Conservation (phyloP, 2,113 vertebrate genomes). For the Carassius gibelio region DNA sequence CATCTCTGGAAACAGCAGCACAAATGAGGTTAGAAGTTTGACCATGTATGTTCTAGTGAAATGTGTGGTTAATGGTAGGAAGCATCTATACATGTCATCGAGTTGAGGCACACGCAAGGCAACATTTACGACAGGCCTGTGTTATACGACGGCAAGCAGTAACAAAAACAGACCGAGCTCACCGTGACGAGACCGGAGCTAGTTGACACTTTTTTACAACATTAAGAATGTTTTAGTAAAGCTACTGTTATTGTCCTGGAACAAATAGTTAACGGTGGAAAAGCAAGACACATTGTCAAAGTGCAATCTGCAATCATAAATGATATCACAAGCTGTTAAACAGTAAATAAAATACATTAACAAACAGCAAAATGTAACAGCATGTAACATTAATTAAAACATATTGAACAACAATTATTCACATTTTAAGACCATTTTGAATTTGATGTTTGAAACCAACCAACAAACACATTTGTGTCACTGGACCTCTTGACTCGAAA, state of each 20-base stretch:
- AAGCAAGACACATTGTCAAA: not conserved
- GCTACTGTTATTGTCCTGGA: not conserved
- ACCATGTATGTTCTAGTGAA: slow-evolving; percentile 60
- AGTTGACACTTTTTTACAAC: not conserved
- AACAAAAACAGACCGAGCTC: not conserved
- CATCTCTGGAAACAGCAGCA: slow-evolving; percentile 41
- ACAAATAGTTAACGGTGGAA: not conserved
- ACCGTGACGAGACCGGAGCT: not conserved
- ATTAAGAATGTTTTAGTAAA: not conserved
- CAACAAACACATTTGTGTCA: not conserved
- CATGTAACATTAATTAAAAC: not conserved
- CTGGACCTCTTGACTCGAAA: not conserved
- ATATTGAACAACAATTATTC: not conserved
- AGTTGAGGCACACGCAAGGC: not conserved
- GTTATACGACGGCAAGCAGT: not conserved
- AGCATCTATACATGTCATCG: slow-evolving; percentile 29
- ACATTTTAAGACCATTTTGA: not conserved
- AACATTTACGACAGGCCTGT: not conserved
- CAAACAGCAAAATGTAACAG: not conserved
- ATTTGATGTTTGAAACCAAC: not conserved
- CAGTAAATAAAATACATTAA: not conserved
- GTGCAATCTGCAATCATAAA: not conserved
- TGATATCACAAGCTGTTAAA: not conserved
- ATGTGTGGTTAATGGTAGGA: slow-evolving; percentile 61
- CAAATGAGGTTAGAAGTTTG: slow-evolving; percentile 59